phyloP scores from a whole-genome alignment of 2,888 invertebrate genomes.

The Hemithea aestivaria region DNA sequence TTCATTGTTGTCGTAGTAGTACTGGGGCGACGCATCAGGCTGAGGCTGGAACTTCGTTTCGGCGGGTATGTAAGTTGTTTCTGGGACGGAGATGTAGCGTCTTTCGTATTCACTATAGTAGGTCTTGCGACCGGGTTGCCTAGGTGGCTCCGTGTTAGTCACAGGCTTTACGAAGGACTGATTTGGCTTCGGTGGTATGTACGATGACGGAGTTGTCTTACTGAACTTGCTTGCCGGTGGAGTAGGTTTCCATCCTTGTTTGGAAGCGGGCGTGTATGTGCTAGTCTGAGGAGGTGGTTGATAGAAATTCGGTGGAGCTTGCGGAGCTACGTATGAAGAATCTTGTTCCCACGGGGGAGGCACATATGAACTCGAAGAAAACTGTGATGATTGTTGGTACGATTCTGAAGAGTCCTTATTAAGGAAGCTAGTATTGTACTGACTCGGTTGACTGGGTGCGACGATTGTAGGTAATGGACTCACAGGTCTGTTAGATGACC shows the following conservation, averaged over 20 bases:
- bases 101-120: conserved; percentile 74
- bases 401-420: conserved; percentile 48
- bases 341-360: conserved; percentile 75
- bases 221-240: conserved; percentile 49
- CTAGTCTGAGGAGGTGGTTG: conserved; percentile 47
- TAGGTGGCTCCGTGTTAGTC: conserved; percentile 44
- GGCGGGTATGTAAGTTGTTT: conserved; percentile 64
- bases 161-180: conserved; percentile 67
- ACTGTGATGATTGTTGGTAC: conserved; percentile 56
- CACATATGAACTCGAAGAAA: conserved; percentile 64
- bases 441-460: conserved; percentile 40
- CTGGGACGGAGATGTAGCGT: conserved; percentile 70
- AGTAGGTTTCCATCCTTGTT: conserved; percentile 52
- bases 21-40: conserved; percentile 68
- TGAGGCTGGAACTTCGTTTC: conserved; percentile 66
- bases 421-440: conserved; percentile 37
- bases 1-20: conserved; percentile 69
- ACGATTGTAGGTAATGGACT: conserved; percentile 31
- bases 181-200: conserved; percentile 70
- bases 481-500: conserved; percentile 36
- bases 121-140: conserved; percentile 62
- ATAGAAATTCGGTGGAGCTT: conserved; percentile 51
- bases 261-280: conserved; percentile 34
- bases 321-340: conserved; percentile 47
- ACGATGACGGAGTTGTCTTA: conserved; percentile 60